Conservation (phyloP, 1,140 invertebrate species). For the Zaprionus gabonicus region DNA sequence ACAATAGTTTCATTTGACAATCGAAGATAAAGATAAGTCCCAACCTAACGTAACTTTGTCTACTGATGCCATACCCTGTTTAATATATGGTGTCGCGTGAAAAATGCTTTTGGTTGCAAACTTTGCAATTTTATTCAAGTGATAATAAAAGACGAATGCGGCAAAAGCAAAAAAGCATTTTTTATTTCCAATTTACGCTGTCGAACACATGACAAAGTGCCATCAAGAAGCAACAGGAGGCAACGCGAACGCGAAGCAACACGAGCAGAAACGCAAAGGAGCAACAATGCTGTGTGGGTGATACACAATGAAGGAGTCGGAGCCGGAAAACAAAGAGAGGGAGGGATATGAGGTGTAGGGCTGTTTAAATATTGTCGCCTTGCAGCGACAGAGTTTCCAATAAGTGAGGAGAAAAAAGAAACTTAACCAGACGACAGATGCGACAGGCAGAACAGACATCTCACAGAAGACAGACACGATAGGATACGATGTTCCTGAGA, state of each 20-base stretch:
- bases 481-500: slow-evolving; percentile 5
- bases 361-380: slow-evolving; percentile 34
- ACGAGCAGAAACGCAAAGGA: slow-evolving; percentile 19
- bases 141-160: slow-evolving; percentile 32
- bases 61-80: neutral
- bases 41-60: neutral
- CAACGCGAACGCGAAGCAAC: slow-evolving; percentile 25
- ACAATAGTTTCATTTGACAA: too few relatives aligned
- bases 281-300: slow-evolving; percentile 17
- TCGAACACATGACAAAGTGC: slow-evolving; percentile 79
- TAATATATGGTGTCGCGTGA: neutral
- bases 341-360: slow-evolving; percentile 7
- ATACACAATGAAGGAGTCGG: neutral
- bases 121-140: slow-evolving; percentile 70
- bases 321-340: neutral
- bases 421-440: slow-evolving; percentile 9
- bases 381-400: slow-evolving; percentile 22
- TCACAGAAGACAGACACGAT: neutral
- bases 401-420: slow-evolving; percentile 18
- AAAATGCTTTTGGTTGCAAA: slow-evolving; percentile 42
- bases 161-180: slow-evolving; percentile 54
- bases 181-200: slow-evolving; percentile 81
- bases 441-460: neutral
- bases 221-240: slow-evolving; percentile 67
- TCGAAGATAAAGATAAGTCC: neutral